Evolutionary conservation across 2,888 invertebrate species (phyloP).

Genomic region (Lobophora halterata): DNA sequence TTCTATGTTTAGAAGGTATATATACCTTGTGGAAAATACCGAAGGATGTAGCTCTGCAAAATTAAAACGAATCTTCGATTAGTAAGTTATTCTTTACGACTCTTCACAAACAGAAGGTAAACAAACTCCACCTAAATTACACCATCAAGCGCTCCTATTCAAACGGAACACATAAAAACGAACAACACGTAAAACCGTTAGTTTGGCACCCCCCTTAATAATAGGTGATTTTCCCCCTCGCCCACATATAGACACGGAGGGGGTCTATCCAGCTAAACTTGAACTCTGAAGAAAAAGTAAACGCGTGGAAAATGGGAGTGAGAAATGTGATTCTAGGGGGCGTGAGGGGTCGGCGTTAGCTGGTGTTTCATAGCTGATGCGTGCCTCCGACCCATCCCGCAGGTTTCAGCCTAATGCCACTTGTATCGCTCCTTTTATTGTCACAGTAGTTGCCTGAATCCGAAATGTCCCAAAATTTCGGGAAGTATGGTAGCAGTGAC

Average conservation of each 20-base stretch:
- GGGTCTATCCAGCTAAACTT: slow-evolving; percentile 42
- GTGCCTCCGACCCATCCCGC: slow-evolving; percentile 66
- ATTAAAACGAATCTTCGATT: too few relatives aligned
- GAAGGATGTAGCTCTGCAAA: too few relatives aligned
- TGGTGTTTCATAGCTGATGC: slow-evolving; percentile 53
- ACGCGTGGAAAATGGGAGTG: slow-evolving; percentile 2
- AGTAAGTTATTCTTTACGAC: not conserved
- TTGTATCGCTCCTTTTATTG: slow-evolving; percentile 75
- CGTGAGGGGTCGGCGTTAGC: slow-evolving; percentile 36
- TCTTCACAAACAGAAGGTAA: slow-evolving; percentile 32
- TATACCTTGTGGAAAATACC: too few relatives aligned
- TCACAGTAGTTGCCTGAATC: slow-evolving; percentile 61
- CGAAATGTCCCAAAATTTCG: slow-evolving; percentile 57
- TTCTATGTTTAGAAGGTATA: too few relatives aligned
- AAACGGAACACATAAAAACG: slow-evolving; percentile 73
- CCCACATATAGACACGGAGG: slow-evolving; percentile 49
- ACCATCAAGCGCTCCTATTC: slow-evolving; percentile 60
- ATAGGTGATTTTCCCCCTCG: slow-evolving; percentile 69
- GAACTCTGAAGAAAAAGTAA: slow-evolving; percentile 34
- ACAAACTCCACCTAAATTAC: slow-evolving; percentile 63
- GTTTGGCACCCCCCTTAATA: slow-evolving; percentile 76
- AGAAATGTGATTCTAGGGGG: slow-evolving; percentile 11
- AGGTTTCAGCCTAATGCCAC: slow-evolving; percentile 69
- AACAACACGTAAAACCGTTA: slow-evolving; percentile 73
- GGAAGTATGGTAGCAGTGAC: slow-evolving; percentile 67